Evolutionary conservation across 2,888 invertebrate genomes (phyloP).

Genomic region (Drosophila kambysellisi): DNA sequence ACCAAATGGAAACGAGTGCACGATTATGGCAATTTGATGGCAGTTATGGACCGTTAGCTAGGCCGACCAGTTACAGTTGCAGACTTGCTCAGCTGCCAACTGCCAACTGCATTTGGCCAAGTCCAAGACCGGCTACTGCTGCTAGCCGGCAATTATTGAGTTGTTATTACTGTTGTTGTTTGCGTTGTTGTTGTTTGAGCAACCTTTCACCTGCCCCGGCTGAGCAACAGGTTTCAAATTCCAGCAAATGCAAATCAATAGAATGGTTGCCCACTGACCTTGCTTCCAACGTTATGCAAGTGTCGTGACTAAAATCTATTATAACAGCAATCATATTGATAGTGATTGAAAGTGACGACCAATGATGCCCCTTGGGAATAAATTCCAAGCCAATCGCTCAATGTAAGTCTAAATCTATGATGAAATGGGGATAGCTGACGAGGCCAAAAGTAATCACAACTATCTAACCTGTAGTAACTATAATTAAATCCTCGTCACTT

Average conservation of each 20-base stretch:
- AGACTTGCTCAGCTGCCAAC: conserved; percentile 37
- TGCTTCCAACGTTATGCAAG: conserved; percentile 23
- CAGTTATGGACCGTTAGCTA: conserved; percentile 58
- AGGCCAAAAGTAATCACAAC: not conserved
- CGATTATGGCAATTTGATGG: conserved; percentile 72
- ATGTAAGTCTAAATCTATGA: not conserved
- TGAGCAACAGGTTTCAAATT: conserved; percentile 38
- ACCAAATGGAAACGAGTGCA: conserved; percentile 64
- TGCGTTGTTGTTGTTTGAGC: conserved; percentile 14
- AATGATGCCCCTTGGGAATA: not conserved
- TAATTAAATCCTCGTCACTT: not conserved
- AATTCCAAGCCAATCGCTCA: not conserved
- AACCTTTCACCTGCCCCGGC: conserved; percentile 52
- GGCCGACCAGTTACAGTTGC: conserved; percentile 54
- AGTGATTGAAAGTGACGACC: not conserved
- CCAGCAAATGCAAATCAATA: conserved; percentile 33
- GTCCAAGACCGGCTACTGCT: conserved; percentile 23
- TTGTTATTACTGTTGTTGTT: conserved; percentile 11
- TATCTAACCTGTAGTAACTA: not conserved
- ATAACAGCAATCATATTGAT: not conserved
- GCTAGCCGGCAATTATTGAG: conserved; percentile 32
- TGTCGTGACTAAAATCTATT: conserved; percentile 1
- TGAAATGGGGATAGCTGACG: not conserved
- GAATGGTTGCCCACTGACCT: conserved; percentile 43
- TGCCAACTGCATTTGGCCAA: conserved; percentile 50